Base-by-base conservation (phyloP, 2,797 vertebrate species). In the Centropyge bicolor region DNA sequence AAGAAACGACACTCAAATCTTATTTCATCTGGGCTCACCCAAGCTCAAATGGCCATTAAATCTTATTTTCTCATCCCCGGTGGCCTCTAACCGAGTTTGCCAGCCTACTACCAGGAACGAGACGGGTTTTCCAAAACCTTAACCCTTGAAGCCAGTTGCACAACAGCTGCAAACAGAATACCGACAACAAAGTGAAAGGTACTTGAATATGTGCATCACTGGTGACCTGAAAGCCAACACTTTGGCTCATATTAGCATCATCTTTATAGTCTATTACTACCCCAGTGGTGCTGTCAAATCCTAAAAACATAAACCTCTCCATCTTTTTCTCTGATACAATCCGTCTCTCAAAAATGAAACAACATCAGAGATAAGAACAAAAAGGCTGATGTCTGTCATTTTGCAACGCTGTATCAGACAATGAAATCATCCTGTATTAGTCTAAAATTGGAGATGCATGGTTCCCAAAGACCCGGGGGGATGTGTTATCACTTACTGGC, bases 1-100 rank as follows among this genome's bases (percentile, higher is more conserved):
- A 74, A 91, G 77, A 91, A 83, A 88, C 77, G 70, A 82, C 84
- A 56, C 73, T 86, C 61, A 89, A 91, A 92, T 91, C 86, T 68
- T 12, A 89, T 92, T 92, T 89, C 31, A 65, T 69, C 70, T 67
- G 69, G 77, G 82, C 79, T 88, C 74, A 56, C 67, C 78, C 70
- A 0, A 54, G 49, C 82, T 83, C 73, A 83, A 78, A 89, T 83
- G 81, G 56, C 78, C 49, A 19, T 77, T 69, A 91, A 91, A 94
- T 91, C 86, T 51, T 11, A 68, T 92, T 91, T 91, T 19, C 82
- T 67, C 35, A 5, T 82, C 70, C 81, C 84, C 24, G 0, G 51
- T 45, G 85, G 63, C 74, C 59, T 61, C 78, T 91, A 92, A 92
- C 83, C 11, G 35, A 43, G 83, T 92, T 91, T 89, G 43, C 48